Evolutionary conservation across 2,113 vertebrate species (phyloP).

Genomic region (Penelope pileata): DNA sequence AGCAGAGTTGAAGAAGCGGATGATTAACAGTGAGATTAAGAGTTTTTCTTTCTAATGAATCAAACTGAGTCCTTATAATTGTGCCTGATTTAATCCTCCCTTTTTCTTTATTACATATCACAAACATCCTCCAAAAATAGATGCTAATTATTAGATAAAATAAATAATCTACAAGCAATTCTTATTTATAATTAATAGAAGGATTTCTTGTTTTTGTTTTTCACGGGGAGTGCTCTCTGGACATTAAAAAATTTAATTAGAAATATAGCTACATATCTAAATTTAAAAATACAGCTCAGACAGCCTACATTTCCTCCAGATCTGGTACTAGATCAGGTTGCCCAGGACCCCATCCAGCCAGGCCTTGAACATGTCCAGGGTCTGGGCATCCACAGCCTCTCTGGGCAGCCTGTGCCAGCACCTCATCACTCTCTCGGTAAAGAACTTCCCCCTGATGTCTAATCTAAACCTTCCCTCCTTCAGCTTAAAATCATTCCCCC

Average conservation of each 20-base stretch:
- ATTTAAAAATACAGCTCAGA: background rate
- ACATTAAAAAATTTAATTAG: background rate
- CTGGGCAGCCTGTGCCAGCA: background rate
- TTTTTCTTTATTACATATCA: background rate
- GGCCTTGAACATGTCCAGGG: background rate
- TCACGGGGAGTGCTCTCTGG: background rate
- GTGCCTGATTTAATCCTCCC: background rate
- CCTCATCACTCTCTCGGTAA: background rate
- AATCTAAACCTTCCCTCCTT: background rate
- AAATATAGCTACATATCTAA: background rate
- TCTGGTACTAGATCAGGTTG: background rate
- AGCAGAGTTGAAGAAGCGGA: background rate
- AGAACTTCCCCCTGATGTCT: background rate
- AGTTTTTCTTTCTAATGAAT: background rate
- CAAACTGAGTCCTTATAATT: background rate
- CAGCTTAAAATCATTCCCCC: background rate
- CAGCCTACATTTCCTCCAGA: background rate
- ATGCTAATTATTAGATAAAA: background rate
- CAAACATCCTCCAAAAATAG: background rate
- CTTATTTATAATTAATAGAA: background rate
- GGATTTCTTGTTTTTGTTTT: background rate
- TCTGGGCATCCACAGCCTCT: too few relatives aligned
- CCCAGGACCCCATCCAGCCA: background rate
- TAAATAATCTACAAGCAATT: background rate
- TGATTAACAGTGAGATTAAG: background rate